These are phyloP conservation scores for Lasius platythorax DNA, from an alignment of 2,888 invertebrate genomes.

Conservation along the genomic window DNA sequence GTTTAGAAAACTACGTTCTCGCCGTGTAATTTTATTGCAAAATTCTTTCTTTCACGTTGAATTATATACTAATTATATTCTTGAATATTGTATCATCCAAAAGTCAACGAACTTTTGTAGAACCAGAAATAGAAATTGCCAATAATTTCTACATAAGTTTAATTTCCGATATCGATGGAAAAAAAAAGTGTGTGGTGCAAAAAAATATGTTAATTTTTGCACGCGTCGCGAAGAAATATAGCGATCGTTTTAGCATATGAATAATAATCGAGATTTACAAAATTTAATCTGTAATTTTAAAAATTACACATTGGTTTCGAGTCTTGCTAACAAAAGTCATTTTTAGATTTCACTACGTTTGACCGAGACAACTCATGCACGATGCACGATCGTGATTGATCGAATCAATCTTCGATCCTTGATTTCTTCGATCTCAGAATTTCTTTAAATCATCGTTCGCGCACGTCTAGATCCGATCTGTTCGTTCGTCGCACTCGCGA, in stretches of 20 bases:
- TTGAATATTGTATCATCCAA: neutral
- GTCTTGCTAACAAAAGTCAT: neutral
- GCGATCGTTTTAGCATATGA: neutral
- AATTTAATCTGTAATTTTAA: neutral
- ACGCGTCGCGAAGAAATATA: neutral
- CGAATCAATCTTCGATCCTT: neutral
- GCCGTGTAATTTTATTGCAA: too few relatives aligned
- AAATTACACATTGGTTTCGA: neutral
- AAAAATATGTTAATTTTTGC: neutral
- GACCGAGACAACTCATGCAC: neutral
- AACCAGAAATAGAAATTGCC: neutral
- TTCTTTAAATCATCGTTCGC: neutral
- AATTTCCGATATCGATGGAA: neutral
- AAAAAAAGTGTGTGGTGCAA: neutral
- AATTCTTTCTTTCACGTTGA: too few relatives aligned
- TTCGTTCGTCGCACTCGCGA: neutral
- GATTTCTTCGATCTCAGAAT: neutral
- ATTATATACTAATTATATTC: neutral
- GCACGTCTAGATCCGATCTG: constrained; percentile 8
- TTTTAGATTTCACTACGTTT: constrained; percentile 16
- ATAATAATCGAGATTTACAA: neutral
- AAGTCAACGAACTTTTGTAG: neutral
- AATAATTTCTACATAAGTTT: neutral
- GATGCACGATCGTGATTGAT: neutral
- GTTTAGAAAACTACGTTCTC: neutral